These are phyloP conservation scores for Marronus borbonicus DNA, from an alignment of 2,888 invertebrate species.

Conservation along the genomic window DNA sequence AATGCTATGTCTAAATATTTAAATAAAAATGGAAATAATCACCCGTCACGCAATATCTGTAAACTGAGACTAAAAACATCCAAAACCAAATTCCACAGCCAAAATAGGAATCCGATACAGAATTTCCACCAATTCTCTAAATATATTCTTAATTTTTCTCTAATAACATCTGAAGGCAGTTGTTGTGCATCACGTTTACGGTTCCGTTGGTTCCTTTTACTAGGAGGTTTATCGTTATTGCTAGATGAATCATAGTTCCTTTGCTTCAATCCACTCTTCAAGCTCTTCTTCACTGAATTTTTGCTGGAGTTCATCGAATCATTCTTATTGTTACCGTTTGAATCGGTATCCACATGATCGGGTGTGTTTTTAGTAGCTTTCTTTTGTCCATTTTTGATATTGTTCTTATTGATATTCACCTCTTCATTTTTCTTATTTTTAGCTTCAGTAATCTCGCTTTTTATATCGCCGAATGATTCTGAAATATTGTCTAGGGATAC, in stretches of 20 bases:
- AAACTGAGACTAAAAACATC: slow-evolving; percentile 87
- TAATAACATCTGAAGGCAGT: slow-evolving; percentile 66
- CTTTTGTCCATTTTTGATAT: slow-evolving; percentile 71
- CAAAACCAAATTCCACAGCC: slow-evolving; percentile 85
- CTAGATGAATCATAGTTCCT: slow-evolving; percentile 62
- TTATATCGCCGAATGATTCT: slow-evolving; percentile 69
- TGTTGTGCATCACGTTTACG: slow-evolving; percentile 71
- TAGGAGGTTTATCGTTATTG: slow-evolving; percentile 64
- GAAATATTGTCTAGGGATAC: slow-evolving; percentile 74
- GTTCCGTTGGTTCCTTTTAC: slow-evolving; percentile 73
- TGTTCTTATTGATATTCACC: slow-evolving; percentile 72
- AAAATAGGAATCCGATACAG: slow-evolving; percentile 76
- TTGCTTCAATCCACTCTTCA: slow-evolving; percentile 60
- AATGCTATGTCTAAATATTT: background rate
- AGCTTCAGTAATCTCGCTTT: slow-evolving; percentile 66
- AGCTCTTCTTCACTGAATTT: slow-evolving; percentile 64
- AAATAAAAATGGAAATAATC: slow-evolving; percentile 12
- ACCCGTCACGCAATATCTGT: slow-evolving; percentile 76
- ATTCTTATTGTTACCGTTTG: slow-evolving; percentile 61
- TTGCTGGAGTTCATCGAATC: slow-evolving; percentile 63
- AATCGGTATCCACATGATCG: slow-evolving; percentile 63
- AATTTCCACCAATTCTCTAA: slow-evolving; percentile 74
- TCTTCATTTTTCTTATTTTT: slow-evolving; percentile 64
- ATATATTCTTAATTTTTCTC: slow-evolving; percentile 71
- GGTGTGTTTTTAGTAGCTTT: slow-evolving; percentile 67